phyloP scores from a whole-genome alignment of 2,888 invertebrate species.

The Esperia sulphurella region DNA sequence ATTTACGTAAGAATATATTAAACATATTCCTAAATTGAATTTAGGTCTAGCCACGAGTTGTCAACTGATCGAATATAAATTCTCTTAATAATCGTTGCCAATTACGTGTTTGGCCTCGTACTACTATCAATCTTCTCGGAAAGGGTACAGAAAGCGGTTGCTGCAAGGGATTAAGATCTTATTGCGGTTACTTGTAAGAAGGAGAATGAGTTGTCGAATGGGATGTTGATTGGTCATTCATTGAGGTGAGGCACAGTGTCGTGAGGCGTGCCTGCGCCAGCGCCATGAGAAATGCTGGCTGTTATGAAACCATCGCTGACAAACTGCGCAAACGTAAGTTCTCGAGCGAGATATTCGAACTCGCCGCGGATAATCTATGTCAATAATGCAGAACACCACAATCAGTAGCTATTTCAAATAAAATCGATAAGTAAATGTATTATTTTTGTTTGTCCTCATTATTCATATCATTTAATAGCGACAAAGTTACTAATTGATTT shows the following conservation, averaged over 20 bases:
- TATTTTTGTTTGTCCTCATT: too few relatives aligned
- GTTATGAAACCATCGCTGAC: constrained; percentile 60
- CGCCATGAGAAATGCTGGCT: constrained; percentile 47
- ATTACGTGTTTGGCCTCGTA: constrained; percentile 68
- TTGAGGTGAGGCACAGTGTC: constrained; percentile 24
- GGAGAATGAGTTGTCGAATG: constrained; percentile 53
- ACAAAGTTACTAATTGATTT: too few relatives aligned
- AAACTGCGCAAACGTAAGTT: constrained; percentile 29
- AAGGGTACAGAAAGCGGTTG: constrained; percentile 31
- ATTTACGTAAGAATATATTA: background rate
- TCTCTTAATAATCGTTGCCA: constrained; percentile 70
- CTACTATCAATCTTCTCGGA: constrained; percentile 46
- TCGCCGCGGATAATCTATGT: constrained; percentile 11
- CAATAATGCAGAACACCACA: constrained; percentile 5
- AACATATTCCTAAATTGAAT: constrained; percentile 42
- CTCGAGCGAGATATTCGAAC: background rate
- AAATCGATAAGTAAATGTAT: too few relatives aligned
- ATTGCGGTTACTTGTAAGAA: constrained; percentile 54
- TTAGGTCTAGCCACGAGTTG: constrained; percentile 55
- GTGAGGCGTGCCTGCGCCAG: constrained; percentile 45
- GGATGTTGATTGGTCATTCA: constrained; percentile 46
- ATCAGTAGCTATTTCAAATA: constrained; percentile 1
- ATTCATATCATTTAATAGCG: too few relatives aligned
- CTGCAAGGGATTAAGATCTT: constrained; percentile 58
- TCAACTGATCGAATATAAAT: constrained; percentile 71